A percentile compares a stretch with the other conserved stretches of the same genome.
Evolutionary conservation across 2,113 vertebrate genomes (phyloP).

Genomic region (Microcebus ravelobensis): DNA sequence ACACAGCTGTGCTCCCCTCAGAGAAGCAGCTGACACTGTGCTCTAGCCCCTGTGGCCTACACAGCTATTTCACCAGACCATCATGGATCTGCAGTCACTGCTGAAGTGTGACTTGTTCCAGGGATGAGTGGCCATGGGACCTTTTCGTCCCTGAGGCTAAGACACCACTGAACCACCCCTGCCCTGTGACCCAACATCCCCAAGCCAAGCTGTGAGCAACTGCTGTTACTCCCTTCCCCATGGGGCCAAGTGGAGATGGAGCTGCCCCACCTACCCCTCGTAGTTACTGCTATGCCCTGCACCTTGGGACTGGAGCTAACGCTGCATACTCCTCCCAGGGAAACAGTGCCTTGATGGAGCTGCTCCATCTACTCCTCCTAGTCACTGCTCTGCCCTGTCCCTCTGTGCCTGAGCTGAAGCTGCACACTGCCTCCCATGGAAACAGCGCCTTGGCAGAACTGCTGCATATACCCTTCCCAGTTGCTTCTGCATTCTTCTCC

Average conservation of each 20-base stretch:
- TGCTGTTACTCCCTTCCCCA: not conserved
- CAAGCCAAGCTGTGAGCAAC: not conserved
- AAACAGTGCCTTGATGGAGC: not conserved
- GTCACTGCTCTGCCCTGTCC: not conserved
- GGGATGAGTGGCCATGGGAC: not conserved
- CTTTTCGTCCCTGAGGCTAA: not conserved
- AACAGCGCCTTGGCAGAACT: not conserved
- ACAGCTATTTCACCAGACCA: not conserved
- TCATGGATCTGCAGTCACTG: not conserved
- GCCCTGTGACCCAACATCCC: not conserved
- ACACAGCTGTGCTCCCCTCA: not conserved
- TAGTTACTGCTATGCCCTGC: not conserved
- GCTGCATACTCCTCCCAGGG: not conserved
- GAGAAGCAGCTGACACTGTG: not conserved
- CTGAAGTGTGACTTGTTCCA: not conserved
- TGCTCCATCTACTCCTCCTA: not conserved
- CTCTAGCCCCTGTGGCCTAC: not conserved
- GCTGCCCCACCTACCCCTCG: not conserved
- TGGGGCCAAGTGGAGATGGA: not conserved
- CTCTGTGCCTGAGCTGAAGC: not conserved
- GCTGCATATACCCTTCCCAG: not conserved
- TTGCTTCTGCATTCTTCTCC: not conserved
- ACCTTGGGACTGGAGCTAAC: not conserved
- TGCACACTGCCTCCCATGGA: not conserved
- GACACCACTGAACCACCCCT: not conserved